A percentile compares a stretch with the other conserved stretches of the same genome.
Conservation (phyloP, 2,113 vertebrate species). For the Hucho hucho region DNA sequence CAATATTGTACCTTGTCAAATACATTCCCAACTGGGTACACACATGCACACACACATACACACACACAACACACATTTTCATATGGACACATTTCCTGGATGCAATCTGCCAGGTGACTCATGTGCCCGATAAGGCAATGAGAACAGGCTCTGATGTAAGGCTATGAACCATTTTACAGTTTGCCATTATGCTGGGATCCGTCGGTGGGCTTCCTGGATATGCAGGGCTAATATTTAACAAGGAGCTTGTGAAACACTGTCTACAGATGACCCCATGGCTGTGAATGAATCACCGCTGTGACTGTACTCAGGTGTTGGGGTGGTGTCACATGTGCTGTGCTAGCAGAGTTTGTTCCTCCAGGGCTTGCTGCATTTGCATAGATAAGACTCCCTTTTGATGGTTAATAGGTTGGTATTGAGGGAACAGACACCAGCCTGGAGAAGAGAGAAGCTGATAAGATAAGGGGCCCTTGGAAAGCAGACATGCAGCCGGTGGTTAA, state of each 20-base stretch:
- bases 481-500: constrained; percentile 10
- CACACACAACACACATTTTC: constrained; percentile 37
- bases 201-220: constrained; percentile 34
- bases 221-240: constrained; percentile 55
- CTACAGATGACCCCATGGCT: constrained; percentile 38
- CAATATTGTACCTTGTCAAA: constrained; percentile 42
- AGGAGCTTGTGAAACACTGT: constrained; percentile 47
- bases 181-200: constrained; percentile 43
- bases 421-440: constrained; percentile 28
- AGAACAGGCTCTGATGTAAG: constrained; percentile 37
- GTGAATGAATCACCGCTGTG: constrained; percentile 38
- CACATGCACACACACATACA: constrained; percentile 28
- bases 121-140: constrained; percentile 31
- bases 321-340: constrained; percentile 6
- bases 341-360: constrained; percentile 12
- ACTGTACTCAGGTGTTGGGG: constrained; percentile 36
- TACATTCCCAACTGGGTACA: constrained; percentile 31
- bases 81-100: constrained; percentile 33
- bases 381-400: constrained; percentile 50
- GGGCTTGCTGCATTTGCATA: constrained; percentile 45
- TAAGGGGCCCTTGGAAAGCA: constrained; percentile 38
- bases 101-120: constrained; percentile 35
- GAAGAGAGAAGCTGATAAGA: constrained; percentile 38
- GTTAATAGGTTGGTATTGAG: constrained; percentile 48
- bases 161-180: constrained; percentile 51